Evolutionary conservation across 1,140 invertebrate genomes (phyloP).

Genomic region (Drosophila melanica): DNA sequence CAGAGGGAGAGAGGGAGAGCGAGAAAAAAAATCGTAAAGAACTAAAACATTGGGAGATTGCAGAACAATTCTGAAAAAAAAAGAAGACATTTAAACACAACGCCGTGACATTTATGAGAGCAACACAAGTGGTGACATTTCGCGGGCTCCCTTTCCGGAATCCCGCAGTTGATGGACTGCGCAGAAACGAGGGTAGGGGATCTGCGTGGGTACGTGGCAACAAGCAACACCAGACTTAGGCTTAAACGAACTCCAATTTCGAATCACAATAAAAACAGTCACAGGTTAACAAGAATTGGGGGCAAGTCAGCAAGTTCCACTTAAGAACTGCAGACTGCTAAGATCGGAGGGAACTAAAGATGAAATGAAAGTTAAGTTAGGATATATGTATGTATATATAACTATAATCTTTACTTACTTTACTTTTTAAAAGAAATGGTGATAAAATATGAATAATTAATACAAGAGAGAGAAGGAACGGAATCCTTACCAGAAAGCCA

Average conservation of each 20-base stretch:
- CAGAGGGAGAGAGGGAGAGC: neutral
- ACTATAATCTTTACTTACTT: no score
- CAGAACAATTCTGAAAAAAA: constrained; percentile 28
- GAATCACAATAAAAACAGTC: constrained; percentile 25
- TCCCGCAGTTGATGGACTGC: no score
- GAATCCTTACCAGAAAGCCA: neutral
- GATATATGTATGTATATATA: no score
- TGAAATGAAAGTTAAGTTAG: no score
- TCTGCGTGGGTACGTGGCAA: constrained; percentile 13
- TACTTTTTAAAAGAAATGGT: no score
- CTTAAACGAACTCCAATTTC: constrained; percentile 33
- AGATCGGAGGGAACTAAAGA: no score
- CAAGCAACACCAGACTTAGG: constrained; percentile 13
- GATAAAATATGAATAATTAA: no score
- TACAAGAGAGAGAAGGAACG: no score
- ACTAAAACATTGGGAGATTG: constrained; percentile 24
- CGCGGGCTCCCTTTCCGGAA: neutral
- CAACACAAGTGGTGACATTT: constrained; percentile 31
- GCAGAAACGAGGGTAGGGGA: no score
- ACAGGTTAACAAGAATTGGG: constrained; percentile 32
- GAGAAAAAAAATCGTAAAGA: neutral
- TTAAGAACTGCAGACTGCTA: no score
- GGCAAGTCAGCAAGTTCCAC: no score
- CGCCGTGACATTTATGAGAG: constrained; percentile 44
- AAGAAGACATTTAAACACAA: constrained; percentile 27